phyloP scores from a whole-genome alignment of 2,888 invertebrate species.

The Tanytarsus gracilentus region DNA sequence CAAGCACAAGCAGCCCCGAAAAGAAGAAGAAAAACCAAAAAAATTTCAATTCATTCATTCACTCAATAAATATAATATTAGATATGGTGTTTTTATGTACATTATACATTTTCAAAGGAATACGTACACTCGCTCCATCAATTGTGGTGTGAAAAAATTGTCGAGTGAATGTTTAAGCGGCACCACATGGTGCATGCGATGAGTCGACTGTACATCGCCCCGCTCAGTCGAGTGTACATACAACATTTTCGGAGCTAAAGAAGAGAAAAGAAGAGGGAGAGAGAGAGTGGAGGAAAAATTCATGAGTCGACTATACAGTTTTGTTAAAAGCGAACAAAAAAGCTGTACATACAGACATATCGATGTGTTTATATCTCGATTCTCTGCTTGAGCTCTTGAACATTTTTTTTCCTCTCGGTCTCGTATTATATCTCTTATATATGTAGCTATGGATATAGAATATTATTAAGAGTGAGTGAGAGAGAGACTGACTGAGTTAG shows the following conservation, averaged over 20 bases:
- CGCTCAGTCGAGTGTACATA: constrained; percentile 15
- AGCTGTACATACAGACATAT: constrained; percentile 28
- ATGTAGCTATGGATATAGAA: constrained; percentile 6
- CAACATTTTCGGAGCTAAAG: constrained; percentile 14
- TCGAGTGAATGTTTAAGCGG: constrained; percentile 13
- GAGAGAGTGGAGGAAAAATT: constrained; percentile 5
- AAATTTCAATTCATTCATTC: constrained; percentile 29
- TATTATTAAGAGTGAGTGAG: background rate
- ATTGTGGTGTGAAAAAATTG: constrained; percentile 27
- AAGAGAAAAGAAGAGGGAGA: background rate
- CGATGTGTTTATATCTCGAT: constrained; percentile 25
- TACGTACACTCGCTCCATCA: constrained; percentile 17
- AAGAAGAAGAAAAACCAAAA: constrained; percentile 25
- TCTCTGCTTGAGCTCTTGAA: constrained; percentile 24
- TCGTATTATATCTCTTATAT: constrained; percentile 2
- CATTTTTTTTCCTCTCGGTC: constrained; percentile 9
- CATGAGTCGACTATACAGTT: constrained; percentile 19
- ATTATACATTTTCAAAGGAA: constrained; percentile 29
- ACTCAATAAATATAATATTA: constrained; percentile 29
- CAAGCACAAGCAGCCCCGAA: background rate
- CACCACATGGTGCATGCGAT: constrained; percentile 17
- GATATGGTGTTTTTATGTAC: constrained; percentile 29
- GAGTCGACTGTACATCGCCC: constrained; percentile 13
- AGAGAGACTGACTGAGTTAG: background rate
- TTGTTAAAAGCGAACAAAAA: constrained; percentile 28